Percentiles rank a stretch among this genome's conserved stretches.
Evolutionary conservation across 1,140 invertebrate species (phyloP).

Genomic region (Heliothis subflexa): DNA sequence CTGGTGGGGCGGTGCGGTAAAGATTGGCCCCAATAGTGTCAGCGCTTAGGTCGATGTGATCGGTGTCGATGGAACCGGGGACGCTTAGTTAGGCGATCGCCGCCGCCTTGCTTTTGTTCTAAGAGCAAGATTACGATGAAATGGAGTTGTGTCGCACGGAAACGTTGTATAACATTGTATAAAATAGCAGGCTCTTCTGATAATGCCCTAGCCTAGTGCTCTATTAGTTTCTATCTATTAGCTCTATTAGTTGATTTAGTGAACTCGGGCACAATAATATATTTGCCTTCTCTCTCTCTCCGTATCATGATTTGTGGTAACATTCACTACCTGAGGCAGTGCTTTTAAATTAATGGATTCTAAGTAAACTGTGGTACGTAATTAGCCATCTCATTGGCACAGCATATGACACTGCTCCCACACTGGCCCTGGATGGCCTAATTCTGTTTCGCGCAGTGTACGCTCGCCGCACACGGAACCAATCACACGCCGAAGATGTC

Average conservation of each 20-base stretch:
- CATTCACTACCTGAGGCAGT: no score
- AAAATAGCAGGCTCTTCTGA: neutral
- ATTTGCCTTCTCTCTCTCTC: no score
- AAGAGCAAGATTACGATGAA: slow-evolving; percentile 16
- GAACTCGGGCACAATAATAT: no score
- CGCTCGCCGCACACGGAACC: neutral
- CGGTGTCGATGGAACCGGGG: slow-evolving; percentile 4
- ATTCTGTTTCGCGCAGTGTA: neutral
- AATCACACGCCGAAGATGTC: neutral
- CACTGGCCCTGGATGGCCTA: neutral
- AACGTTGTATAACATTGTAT: neutral
- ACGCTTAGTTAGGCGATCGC: neutral
- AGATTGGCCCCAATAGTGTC: slow-evolving; percentile 2
- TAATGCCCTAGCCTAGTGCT: neutral
- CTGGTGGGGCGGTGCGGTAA: neutral
- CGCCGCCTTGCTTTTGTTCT: slow-evolving; percentile 17
- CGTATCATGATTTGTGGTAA: no score
- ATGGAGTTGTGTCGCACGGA: neutral
- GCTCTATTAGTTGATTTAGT: no score
- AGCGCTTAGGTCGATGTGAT: slow-evolving; percentile 12
- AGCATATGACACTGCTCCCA: neutral
- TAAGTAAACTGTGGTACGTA: no score
- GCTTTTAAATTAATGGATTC: no score
- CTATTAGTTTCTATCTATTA: neutral
- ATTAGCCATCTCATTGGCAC: neutral